Base-by-base conservation (phyloP, 2,797 vertebrate species). In the Huso huso region DNA sequence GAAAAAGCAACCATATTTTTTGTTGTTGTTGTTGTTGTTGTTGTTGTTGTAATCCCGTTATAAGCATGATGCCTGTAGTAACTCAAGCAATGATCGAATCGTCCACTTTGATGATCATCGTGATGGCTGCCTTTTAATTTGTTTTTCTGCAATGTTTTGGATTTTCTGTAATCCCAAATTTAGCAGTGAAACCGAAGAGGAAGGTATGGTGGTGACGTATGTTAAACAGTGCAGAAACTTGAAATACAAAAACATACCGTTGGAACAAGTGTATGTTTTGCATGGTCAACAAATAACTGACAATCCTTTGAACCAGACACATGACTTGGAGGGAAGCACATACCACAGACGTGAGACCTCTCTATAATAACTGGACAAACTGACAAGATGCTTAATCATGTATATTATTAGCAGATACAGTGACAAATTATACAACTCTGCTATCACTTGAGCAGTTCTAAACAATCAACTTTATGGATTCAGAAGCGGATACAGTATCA, bases 101-200 rank as follows among this genome's bases (percentile, higher is more conserved):
- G 9, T 92, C 90, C 51, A 87, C 83, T 55, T 85, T 91, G 66
- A 91, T 92, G 90, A 71, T 84, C 9, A 74, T 90, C 74, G 86
- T 92, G 49, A 91, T 91, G 89, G 84, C 84, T 7, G 77, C 85
- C 8, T 92, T 92, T 91, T 91, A 68, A 8, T 89, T 12, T 91
- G 89, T 71, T 88, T 91, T 75, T 92, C 88, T 65, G 87, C 85
- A 9, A 92, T 92, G 88, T 85, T 92, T 4, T 92, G 90, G 90
- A 85, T 86, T 68, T 92, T 92, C 68, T 87, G 84, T 72, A 91
- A 91, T 75, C 89, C 89, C 11, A 90, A 90, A 75, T 73, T 89
- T 65, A 89, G 85, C 63, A 81, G 79, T 37, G 23, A 37, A 37
- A 37, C 23, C 9, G 62, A 50, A 49, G 83, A 86, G 1, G 78